Base-by-base conservation (phyloP, 2,113 vertebrate genomes). In the Capra hircus region DNA sequence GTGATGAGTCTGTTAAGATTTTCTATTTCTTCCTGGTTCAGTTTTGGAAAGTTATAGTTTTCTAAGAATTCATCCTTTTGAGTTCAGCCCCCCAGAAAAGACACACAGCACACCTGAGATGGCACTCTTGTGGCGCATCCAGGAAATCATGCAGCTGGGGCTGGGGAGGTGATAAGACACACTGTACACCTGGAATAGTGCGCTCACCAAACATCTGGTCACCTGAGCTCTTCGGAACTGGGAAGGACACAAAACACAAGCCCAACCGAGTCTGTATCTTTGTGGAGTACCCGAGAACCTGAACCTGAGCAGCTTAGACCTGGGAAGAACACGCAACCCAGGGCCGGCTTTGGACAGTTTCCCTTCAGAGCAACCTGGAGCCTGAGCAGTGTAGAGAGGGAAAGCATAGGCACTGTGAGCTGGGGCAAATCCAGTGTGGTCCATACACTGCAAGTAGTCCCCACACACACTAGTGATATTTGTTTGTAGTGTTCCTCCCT, bases 151-250 rank as follows among this genome's bases (percentile, higher is more conserved):
- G 33, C 7, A 17, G 7, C 33, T 17, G 62, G 62, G 62, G 17
- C 62, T 9, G 33, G 33, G 30, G 33, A 64, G 62, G 33, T n/a
- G 33, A 64, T 19, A 64, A n/a, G 62, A 64, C 2, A 3, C 62
- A n/a, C 33, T 8, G 4, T 16, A 64, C 15, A n/a, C 59, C 62
- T n/a, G 16, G 7, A 64, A 64, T n/a, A 64, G 62, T 64, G 33
- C 0, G 0, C 30, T 64, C 33, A n/a, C 33, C 7, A 64, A 64
- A 17, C 33, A 64, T 17, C 62, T 64, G 7, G 15, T 64, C 7
- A 0, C 62, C 62, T n/a, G 33, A 64, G 33, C 33, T 64, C 62
- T 16, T n/a, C 7, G 3, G 62, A 64, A 4, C 62, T n/a, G 62
- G 33, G 33, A n/a, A 64, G 33, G 15, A 16, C 33, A 64, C 33